A percentile compares a stretch with the other conserved stretches of the same genome.
Conservation (phyloP, 2,797 vertebrate genomes). For the Sebastes alutus region DNA sequence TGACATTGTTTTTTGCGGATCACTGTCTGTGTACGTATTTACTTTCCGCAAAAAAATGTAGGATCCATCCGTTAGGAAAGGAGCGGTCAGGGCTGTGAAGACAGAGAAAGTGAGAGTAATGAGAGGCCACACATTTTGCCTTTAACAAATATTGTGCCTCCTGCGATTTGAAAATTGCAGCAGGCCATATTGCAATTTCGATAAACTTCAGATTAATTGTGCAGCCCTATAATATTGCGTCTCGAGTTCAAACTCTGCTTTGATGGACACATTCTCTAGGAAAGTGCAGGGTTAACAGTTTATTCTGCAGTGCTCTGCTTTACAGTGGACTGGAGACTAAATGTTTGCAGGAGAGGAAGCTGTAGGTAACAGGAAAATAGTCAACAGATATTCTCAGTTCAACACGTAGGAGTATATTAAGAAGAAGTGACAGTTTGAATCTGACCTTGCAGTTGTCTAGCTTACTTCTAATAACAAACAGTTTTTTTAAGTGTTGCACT, state of each 20-base stretch:
- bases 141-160: not conserved
- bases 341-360: slow-evolving; percentile 2
- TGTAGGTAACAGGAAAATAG: slow-evolving; percentile 3
- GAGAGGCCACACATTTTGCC: not conserved
- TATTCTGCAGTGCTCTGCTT: not conserved
- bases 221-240: not conserved
- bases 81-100: not conserved
- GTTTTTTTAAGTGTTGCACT: no score
- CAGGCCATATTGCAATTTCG: not conserved
- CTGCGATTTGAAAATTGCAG: no score
- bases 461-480: not conserved
- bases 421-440: not conserved
- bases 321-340: not conserved
- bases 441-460: not conserved
- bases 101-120: not conserved
- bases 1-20: not conserved
- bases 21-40: not conserved
- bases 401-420: not conserved
- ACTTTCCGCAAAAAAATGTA: not conserved
- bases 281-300: not conserved
- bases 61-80: not conserved
- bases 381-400: not conserved
- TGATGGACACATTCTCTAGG: not conserved
- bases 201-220: no score
- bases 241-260: no score